Base-by-base conservation (phyloP, 2,888 invertebrate species). In the Ectemnius cavifrons region DNA sequence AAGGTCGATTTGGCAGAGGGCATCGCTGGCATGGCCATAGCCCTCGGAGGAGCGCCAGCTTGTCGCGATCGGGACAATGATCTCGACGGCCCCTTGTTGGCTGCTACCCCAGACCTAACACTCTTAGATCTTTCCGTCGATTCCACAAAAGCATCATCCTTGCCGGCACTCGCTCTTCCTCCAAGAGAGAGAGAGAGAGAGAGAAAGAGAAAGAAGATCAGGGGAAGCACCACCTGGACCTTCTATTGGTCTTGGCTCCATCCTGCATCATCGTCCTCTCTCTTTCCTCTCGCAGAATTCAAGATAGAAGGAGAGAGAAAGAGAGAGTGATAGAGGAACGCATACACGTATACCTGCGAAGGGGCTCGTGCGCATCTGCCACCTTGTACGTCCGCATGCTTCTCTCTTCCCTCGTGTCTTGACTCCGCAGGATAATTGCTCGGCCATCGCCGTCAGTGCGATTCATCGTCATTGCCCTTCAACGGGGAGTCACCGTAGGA, bases 41-140 rank as follows among this genome's bases (percentile, higher is more conserved):
- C 68, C 37, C 70, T 67, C 60, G 73, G 60, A 59, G 58, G 69
- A 49, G 73, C 79, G 83, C 79, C 82, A 82, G 82, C 75, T 77
- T 77, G 79, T 76, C 75, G 71, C 75, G 79, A 79, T 64, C 75
- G 67, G 81, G 83, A 81, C 83, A 83, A 83, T 79, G 83, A 82
- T 82, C 83, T 74, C 76, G 62, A 62, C 60, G 62, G 65, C 60
- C 68, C 72, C 66, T 66, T 75, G 73, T 66, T 75, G 73, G 67
- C 77, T 64, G 72, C 73, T 71, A 66, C 57, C 71, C 73, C 58
- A 23, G 16, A 52, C 62, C 64, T 46, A 68, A 70, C 67, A 56
- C 65, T 61, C 71, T 66, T 70, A 63, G 67, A 77, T 80, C 78
- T 63, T 71, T 73, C 65, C 52, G 70, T 66, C 73, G 75, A 81